phyloP scores from a whole-genome alignment of 2,113 vertebrate genomes.

The Misgurnus anguillicaudatus region DNA sequence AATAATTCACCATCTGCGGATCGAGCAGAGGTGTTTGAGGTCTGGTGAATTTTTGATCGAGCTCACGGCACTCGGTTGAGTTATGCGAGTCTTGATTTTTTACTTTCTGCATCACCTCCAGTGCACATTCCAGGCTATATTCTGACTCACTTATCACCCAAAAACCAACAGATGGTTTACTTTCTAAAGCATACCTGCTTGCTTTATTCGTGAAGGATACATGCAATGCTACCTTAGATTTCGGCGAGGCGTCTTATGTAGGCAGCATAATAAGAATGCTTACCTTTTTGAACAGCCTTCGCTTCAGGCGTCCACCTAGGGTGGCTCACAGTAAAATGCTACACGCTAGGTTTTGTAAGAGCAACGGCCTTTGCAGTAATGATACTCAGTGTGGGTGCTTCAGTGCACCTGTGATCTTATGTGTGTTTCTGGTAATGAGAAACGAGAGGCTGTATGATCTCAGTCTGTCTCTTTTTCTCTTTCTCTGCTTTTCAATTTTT shows the following conservation, averaged over 20 bases:
- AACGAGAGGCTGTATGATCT: constrained; percentile 13
- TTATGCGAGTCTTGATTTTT: background rate
- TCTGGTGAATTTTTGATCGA: background rate
- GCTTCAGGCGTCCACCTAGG: background rate
- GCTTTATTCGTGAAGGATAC: too few species aligned
- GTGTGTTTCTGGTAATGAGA: constrained; percentile 18
- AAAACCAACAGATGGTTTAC: too few species aligned
- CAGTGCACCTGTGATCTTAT: constrained; percentile 28
- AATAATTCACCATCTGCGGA: constrained; percentile 3
- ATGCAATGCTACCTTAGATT: too few species aligned
- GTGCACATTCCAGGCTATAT: too few species aligned
- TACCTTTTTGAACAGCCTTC: too few species aligned
- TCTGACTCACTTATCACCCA: too few species aligned
- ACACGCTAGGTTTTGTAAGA: background rate
- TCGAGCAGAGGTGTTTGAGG: background rate
- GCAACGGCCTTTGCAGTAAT: background rate
- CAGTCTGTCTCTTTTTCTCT: background rate
- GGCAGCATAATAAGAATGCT: too few species aligned
- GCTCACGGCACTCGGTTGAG: background rate
- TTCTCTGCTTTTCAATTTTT: background rate
- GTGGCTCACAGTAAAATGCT: background rate
- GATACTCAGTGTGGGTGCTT: background rate
- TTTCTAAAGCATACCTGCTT: too few species aligned
- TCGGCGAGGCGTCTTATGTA: too few species aligned
- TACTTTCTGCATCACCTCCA: too few species aligned